phyloP scores from a whole-genome alignment of 1,140 invertebrate species.

The Drosophila melanica region DNA sequence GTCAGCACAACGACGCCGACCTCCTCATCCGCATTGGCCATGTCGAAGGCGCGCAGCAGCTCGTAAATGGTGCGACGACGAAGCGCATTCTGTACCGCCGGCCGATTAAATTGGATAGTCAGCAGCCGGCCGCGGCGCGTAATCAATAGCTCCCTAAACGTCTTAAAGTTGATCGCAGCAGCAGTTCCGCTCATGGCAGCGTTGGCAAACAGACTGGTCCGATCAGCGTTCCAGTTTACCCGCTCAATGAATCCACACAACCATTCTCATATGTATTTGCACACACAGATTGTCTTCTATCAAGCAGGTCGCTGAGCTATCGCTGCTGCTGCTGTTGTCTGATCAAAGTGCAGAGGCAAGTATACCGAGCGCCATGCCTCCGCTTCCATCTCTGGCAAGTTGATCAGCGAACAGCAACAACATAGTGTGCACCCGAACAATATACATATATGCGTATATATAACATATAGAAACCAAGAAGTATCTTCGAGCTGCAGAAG shows the following conservation, averaged over 20 bases:
- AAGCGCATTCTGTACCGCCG: slow-evolving; percentile 92
- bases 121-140: slow-evolving; percentile 45
- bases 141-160: slow-evolving; percentile 60
- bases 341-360: slow-evolving; percentile 27
- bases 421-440: no score
- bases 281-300: neutral
- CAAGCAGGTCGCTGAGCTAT: slow-evolving; percentile 31
- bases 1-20: slow-evolving; percentile 62
- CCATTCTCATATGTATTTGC: neutral
- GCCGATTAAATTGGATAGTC: slow-evolving; percentile 90
- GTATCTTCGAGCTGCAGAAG: no score
- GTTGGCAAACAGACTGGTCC: slow-evolving; percentile 18
- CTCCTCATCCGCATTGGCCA: slow-evolving; percentile 45
- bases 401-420: neutral
- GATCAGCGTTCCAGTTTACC: slow-evolving; percentile 3
- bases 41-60: slow-evolving; percentile 59
- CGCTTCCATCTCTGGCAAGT: slow-evolving; percentile 1
- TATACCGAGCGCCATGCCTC: neutral
- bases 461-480: no score
- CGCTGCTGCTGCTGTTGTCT: slow-evolving; percentile 21
- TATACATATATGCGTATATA: no score
- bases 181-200: slow-evolving; percentile 35
- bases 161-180: slow-evolving; percentile 29
- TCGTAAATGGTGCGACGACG: slow-evolving; percentile 79
- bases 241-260: neutral